Evolutionary conservation across 2,113 vertebrate genomes (phyloP).

Genomic region (Casuarius casuarius): DNA sequence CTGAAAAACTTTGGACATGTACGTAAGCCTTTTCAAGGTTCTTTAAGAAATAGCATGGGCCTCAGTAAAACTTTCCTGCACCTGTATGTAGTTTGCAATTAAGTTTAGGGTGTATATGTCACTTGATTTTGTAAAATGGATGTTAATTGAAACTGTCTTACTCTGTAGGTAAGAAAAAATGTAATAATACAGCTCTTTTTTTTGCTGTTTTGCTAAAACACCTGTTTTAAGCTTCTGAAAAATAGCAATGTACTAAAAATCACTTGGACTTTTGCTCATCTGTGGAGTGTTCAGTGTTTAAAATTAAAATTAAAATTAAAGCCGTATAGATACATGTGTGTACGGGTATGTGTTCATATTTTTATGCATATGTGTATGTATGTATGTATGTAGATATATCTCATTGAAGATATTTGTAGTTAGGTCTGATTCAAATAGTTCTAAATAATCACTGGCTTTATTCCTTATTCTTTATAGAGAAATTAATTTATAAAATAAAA

Average conservation of each 20-base stretch:
- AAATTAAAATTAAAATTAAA: slow-evolving; percentile 32
- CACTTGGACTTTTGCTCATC: slow-evolving; percentile 15
- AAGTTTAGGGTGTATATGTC: background rate
- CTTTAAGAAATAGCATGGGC: background rate
- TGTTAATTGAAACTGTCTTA: slow-evolving; percentile 13
- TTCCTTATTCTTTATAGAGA: slow-evolving; percentile 48
- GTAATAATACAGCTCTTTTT: background rate
- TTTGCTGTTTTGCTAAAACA: slow-evolving; percentile 28
- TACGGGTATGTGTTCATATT: background rate
- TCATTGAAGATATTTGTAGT: background rate
- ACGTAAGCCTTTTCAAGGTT: background rate
- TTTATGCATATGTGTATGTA: background rate
- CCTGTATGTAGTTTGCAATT: background rate
- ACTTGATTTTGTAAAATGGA: slow-evolving; percentile 34
- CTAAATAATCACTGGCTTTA: slow-evolving; percentile 59
- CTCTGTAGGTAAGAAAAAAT: background rate
- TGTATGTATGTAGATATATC: background rate
- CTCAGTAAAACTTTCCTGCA: background rate
- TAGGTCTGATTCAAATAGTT: slow-evolving; percentile 50
- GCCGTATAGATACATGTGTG: background rate
- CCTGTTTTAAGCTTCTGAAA: slow-evolving; percentile 24
- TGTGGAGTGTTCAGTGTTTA: slow-evolving; percentile 25
- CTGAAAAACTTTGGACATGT: background rate
- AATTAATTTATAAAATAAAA: slow-evolving; percentile 56
- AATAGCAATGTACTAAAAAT: slow-evolving; percentile 49